phyloP scores from a whole-genome alignment of 2,888 invertebrate genomes.

The Branchipolynoe longqiensis region DNA sequence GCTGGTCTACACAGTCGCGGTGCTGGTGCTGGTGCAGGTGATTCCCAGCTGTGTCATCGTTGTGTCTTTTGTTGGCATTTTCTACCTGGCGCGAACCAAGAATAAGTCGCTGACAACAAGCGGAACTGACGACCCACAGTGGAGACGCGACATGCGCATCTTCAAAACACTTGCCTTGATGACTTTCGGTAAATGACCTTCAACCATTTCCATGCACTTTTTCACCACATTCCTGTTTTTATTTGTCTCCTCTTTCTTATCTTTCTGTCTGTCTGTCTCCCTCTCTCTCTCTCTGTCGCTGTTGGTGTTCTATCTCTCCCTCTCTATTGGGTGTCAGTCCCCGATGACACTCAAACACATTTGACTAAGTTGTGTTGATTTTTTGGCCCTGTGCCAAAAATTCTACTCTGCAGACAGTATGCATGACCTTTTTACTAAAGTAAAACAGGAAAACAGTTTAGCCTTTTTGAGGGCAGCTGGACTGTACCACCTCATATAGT shows the following conservation, averaged over 20 bases:
- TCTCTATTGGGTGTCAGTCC: too few species aligned
- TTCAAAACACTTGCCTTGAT: slow-evolving; percentile 41
- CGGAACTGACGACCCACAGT: not conserved
- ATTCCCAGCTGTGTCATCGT: slow-evolving; percentile 22
- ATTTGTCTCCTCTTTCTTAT: not conserved
- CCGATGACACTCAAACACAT: too few species aligned
- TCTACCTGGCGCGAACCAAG: slow-evolving; percentile 24
- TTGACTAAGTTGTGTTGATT: too few species aligned
- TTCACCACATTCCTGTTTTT: not conserved
- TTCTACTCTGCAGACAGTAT: too few species aligned
- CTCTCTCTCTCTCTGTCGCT: not conserved
- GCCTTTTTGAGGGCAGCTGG: too few species aligned
- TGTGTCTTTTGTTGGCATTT: slow-evolving; percentile 11
- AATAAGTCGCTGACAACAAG: not conserved
- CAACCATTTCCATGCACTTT: not conserved
- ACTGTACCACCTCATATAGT: too few species aligned
- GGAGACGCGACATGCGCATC: slow-evolving; percentile 38
- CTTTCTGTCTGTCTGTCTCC: not conserved
- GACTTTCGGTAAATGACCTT: slow-evolving; percentile 14
- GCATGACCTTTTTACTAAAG: too few species aligned
- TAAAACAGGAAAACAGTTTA: too few species aligned
- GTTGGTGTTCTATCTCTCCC: not conserved
- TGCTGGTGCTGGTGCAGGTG: slow-evolving; percentile 18
- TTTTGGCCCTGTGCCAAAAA: too few species aligned
- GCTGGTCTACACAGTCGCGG: slow-evolving; percentile 7